Evolutionary conservation across 2,113 vertebrate species (phyloP).

Genomic region (Ciconia stormi): DNA sequence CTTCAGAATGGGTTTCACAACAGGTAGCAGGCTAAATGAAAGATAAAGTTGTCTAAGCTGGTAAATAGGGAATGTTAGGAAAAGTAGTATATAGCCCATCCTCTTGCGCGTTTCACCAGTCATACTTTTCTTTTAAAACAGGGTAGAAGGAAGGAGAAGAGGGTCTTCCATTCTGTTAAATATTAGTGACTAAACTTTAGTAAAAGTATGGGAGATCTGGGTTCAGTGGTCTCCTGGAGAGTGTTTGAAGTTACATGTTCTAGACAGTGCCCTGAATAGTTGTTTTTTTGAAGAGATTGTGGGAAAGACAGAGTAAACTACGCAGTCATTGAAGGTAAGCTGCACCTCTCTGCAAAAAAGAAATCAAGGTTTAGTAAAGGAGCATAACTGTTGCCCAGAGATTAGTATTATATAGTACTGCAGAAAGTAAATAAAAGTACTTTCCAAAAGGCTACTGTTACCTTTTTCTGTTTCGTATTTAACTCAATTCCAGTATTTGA

Average conservation of each 20-base stretch:
- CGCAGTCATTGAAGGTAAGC: background rate
- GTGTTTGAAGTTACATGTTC: background rate
- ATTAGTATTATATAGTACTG: background rate
- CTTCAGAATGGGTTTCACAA: background rate
- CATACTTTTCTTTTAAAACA: background rate
- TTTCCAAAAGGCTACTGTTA: background rate
- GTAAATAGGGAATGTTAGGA: background rate
- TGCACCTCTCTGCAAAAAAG: background rate
- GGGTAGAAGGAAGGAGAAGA: background rate
- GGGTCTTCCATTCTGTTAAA: background rate
- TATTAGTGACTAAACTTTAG: background rate
- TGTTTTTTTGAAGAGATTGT: background rate
- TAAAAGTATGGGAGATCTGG: background rate
- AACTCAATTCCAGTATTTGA: background rate
- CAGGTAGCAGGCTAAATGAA: background rate
- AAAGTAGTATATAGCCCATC: background rate
- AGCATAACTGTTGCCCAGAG: background rate
- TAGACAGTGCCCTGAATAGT: background rate
- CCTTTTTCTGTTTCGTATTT: background rate
- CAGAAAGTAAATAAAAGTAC: background rate
- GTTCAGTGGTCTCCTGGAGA: background rate
- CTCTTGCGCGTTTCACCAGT: background rate
- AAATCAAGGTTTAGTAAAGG: background rate
- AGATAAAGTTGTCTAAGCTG: background rate
- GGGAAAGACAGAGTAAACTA: background rate